Conservation (phyloP, 2,113 vertebrate genomes). For the Zosterops borbonicus region DNA sequence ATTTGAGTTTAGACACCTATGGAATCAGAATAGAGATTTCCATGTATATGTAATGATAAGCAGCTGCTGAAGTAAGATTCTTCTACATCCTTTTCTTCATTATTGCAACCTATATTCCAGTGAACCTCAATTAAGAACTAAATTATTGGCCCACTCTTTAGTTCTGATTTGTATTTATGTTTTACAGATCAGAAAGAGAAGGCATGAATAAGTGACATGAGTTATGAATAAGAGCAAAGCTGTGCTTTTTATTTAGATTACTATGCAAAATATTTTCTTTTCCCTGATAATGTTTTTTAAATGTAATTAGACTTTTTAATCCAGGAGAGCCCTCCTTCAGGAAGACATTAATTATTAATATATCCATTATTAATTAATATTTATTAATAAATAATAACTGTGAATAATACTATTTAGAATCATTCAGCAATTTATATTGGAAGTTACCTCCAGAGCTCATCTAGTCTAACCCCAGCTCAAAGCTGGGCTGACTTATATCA, state of each 20-base stretch:
- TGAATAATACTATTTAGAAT: background rate
- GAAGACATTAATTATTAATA: background rate
- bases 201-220: background rate
- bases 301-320: conserved; percentile 3
- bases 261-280: conserved; percentile 28
- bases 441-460: background rate
- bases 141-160: conserved; percentile 26
- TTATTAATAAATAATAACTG: background rate
- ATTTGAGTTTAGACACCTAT: background rate
- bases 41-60: background rate
- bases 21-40: conserved; percentile 10
- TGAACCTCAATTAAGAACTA: conserved; percentile 44
- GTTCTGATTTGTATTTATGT: conserved; percentile 24
- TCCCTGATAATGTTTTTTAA: conserved; percentile 14
- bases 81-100: background rate
- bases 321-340: background rate
- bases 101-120: background rate
- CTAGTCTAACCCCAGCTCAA: background rate
- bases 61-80: conserved; percentile 23
- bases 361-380: background rate
- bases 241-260: conserved; percentile 37
- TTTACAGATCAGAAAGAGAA: background rate
- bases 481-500: background rate
- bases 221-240: background rate
- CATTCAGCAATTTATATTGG: background rate